phyloP scores from a whole-genome alignment of 2,797 vertebrate species.

The Muscicapa striata region DNA sequence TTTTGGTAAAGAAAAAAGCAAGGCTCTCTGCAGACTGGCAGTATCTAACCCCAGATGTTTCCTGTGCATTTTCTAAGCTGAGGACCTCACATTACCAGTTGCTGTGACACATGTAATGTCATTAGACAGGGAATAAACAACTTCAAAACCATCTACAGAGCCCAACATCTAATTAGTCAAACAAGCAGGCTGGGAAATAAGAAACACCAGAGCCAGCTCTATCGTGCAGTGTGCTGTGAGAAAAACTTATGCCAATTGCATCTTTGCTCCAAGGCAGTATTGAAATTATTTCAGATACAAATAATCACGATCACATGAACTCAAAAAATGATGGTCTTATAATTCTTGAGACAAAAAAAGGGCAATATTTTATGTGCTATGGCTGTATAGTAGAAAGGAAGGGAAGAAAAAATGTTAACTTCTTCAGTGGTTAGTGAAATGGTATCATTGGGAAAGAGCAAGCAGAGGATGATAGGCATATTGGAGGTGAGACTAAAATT shows the following conservation, averaged over 20 bases:
- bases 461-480: rapidly evolving
- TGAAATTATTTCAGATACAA: background rate
- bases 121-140: slow-evolving; percentile 44
- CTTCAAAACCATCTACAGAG: slow-evolving; percentile 22
- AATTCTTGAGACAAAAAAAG: background rate
- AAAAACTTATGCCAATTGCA: background rate
- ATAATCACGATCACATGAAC: background rate
- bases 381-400: background rate
- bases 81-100: background rate
- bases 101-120: slow-evolving; percentile 28
- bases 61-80: background rate
- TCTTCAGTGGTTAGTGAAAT: background rate
- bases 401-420: background rate
- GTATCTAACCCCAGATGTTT: background rate
- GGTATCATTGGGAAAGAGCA: background rate
- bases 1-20: background rate
- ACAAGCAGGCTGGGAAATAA: slow-evolving; percentile 48
- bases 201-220: background rate
- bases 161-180: slow-evolving; percentile 31
- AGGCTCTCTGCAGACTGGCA: background rate
- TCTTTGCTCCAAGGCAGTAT: background rate
- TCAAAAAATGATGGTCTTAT: background rate
- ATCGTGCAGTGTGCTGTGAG: background rate
- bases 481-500: background rate
- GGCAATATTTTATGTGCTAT: background rate